Percentiles rank a stretch among this genome's conserved stretches.
These are phyloP conservation scores for Aphidius colemani DNA, from an alignment of 2,888 invertebrate species.

Conservation along the genomic window DNA sequence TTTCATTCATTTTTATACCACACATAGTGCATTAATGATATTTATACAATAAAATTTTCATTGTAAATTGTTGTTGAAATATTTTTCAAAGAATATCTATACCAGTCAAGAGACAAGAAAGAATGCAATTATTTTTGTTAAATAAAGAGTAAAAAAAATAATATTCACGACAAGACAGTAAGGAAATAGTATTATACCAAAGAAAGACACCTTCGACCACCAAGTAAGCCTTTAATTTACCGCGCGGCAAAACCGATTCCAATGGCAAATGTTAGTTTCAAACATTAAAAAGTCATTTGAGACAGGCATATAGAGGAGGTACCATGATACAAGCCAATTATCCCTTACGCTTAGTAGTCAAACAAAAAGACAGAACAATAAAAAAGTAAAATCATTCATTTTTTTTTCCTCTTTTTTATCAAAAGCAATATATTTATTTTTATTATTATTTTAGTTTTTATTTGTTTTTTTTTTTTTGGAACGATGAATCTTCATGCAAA, in stretches of 20 bases:
- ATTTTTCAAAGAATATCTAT: too few relatives aligned
- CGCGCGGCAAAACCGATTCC: neutral
- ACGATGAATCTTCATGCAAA: neutral
- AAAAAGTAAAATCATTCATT: neutral
- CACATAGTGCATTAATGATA: too few relatives aligned
- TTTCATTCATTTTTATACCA: too few relatives aligned
- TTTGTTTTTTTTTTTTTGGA: neutral
- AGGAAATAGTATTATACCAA: too few relatives aligned
- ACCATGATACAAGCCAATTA: slow-evolving; percentile 15
- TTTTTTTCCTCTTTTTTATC: neutral
- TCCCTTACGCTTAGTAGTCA: slow-evolving; percentile 3
- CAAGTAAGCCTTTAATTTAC: slow-evolving; percentile 20
- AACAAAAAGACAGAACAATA: slow-evolving; percentile 20
- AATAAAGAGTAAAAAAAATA: too few relatives aligned
- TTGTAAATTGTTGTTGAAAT: too few relatives aligned
- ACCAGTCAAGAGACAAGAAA: too few relatives aligned
- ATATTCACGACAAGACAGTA: too few relatives aligned
- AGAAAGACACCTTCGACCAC: slow-evolving; percentile 12
- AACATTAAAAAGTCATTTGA: slow-evolving; percentile 34
- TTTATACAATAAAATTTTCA: too few relatives aligned
- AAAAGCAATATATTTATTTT: neutral
- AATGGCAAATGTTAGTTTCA: neutral
- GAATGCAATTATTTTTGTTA: too few relatives aligned
- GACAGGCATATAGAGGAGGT: neutral
- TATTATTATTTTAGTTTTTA: too few relatives aligned